phyloP scores from a whole-genome alignment of 2,113 vertebrate species.

The Heteronetta atricapilla region DNA sequence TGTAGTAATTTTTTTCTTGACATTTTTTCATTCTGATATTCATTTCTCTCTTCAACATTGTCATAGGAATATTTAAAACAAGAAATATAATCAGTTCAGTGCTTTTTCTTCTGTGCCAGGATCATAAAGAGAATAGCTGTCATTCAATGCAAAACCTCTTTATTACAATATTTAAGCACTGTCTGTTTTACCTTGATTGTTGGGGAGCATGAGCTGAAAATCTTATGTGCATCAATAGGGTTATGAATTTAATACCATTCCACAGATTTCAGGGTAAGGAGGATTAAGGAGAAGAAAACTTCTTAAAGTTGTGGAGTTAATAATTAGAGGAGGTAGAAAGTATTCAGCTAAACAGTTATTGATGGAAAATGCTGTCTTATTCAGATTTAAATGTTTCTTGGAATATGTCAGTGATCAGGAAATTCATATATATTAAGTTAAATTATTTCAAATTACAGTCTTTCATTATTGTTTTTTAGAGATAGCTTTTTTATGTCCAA shows the following conservation, averaged over 20 bases:
- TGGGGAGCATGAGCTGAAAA: background rate
- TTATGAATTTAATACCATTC: background rate
- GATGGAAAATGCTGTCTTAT: background rate
- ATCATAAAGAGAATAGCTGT: slow-evolving; percentile 60
- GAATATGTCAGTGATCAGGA: background rate
- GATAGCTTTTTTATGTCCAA: background rate
- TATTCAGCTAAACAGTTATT: background rate
- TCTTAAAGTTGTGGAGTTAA: background rate
- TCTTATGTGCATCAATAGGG: background rate
- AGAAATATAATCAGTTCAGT: slow-evolving; percentile 69
- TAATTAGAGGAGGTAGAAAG: background rate
- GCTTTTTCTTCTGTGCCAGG: slow-evolving; percentile 57
- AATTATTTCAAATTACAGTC: background rate
- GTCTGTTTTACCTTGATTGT: slow-evolving; percentile 40
- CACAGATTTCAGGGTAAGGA: background rate
- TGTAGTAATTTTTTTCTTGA: slow-evolving; percentile 59
- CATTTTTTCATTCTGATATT: slow-evolving; percentile 68
- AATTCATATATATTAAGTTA: background rate
- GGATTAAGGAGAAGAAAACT: slow-evolving; percentile 15
- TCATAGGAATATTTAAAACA: slow-evolving; percentile 76
- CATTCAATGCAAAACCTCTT: slow-evolving; percentile 54
- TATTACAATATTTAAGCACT: slow-evolving; percentile 65
- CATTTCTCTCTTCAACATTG: slow-evolving; percentile 71
- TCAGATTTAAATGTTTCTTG: background rate
- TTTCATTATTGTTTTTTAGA: background rate